phyloP scores from a whole-genome alignment of 1,140 invertebrate genomes.

The Tenebrio molitor region DNA sequence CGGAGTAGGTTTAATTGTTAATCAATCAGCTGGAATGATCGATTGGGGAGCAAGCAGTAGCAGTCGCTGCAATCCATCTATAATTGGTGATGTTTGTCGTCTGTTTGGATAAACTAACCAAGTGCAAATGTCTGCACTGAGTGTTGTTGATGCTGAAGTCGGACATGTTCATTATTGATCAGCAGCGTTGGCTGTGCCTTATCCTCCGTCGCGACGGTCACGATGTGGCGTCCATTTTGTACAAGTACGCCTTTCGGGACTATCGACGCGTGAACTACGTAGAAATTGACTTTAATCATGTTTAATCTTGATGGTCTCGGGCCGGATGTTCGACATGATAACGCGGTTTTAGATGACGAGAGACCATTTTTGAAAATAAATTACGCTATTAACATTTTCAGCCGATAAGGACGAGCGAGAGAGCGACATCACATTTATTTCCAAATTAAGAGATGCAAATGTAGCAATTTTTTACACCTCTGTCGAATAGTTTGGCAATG shows the following conservation, averaged over 20 bases:
- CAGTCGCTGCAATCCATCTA: conserved; percentile 42
- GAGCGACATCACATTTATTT: no score
- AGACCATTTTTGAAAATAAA: not conserved
- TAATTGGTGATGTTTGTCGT: conserved; percentile 42
- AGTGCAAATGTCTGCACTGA: conserved; percentile 54
- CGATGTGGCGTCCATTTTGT: conserved; percentile 59
- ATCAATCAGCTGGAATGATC: conserved; percentile 43
- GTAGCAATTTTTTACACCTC: no score
- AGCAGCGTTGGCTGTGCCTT: conserved; percentile 57
- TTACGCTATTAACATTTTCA: not conserved
- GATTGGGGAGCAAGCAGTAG: conserved; percentile 32
- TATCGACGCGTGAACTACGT: conserved; percentile 41
- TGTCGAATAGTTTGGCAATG: no score
- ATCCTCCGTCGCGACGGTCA: conserved; percentile 61
- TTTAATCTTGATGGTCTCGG: not conserved
- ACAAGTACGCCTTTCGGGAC: conserved; percentile 49
- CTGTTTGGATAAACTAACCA: conserved; percentile 45
- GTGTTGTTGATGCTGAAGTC: conserved; percentile 57
- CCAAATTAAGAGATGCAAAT: no score
- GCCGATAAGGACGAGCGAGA: not conserved
- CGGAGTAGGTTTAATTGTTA: conserved; percentile 32
- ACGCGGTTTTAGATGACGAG: not conserved
- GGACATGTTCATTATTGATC: conserved; percentile 63
- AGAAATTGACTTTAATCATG: conserved; percentile 14
- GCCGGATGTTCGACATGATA: not conserved